phyloP scores from a whole-genome alignment of 2,113 vertebrate genomes.

The Ictalurus punctatus region DNA sequence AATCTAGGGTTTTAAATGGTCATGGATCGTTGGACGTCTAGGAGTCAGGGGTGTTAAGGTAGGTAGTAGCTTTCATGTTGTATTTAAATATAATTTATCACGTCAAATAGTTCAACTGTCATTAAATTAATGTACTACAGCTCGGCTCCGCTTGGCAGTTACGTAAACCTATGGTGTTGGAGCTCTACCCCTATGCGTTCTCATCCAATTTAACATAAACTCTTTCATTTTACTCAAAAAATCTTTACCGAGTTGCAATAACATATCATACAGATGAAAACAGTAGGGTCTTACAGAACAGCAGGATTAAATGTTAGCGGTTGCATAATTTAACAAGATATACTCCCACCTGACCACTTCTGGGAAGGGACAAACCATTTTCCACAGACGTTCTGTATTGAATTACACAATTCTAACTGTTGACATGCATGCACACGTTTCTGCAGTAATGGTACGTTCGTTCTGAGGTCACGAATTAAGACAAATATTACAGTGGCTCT shows the following conservation, averaged over 20 bases:
- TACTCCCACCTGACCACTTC: slow-evolving; percentile 21
- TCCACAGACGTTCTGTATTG: slow-evolving; percentile 1
- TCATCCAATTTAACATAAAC: neutral
- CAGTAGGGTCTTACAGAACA: neutral
- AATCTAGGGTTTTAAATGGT: neutral
- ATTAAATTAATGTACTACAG: neutral
- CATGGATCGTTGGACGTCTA: neutral
- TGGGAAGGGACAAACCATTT: slow-evolving; percentile 18
- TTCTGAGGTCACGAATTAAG: neutral
- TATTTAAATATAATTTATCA: neutral
- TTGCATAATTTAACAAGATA: slow-evolving; percentile 16
- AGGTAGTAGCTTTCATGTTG: neutral
- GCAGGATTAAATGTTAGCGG: neutral
- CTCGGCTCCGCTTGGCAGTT: neutral
- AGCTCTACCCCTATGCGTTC: neutral
- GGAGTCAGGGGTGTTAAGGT: neutral
- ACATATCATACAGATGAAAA: neutral
- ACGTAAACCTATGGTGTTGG: neutral
- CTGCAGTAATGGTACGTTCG: neutral
- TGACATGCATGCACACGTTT: slow-evolving; percentile 8
- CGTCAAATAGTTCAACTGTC: neutral
- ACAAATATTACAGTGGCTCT: neutral
- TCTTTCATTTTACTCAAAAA: neutral
- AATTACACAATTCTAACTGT: neutral
- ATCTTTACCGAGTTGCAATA: neutral